phyloP scores from a whole-genome alignment of 1,140 invertebrate genomes.

The Apis cerana region DNA sequence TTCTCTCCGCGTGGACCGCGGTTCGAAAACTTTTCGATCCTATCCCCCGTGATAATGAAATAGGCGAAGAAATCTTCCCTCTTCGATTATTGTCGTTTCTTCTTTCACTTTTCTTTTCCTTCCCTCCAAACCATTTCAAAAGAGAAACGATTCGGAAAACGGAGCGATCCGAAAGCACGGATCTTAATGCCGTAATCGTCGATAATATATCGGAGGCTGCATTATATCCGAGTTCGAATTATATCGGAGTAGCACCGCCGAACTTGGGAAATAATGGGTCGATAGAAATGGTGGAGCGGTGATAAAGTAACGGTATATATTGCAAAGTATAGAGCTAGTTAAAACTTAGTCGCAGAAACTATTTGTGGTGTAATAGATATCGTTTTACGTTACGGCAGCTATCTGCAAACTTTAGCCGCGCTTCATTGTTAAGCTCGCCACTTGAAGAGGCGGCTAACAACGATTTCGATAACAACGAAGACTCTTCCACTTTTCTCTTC shows the following conservation, averaged over 20 bases:
- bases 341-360: constrained; percentile 57
- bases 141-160: constrained; percentile 6
- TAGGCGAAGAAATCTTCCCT: neutral
- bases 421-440: constrained; percentile 31
- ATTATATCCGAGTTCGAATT: constrained; percentile 54
- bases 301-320: constrained; percentile 55
- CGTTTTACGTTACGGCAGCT: constrained; percentile 26
- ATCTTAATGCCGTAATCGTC: constrained; percentile 55
- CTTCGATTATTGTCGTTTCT: neutral
- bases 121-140: neutral
- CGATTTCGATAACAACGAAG: neutral
- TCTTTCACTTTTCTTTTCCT: no score
- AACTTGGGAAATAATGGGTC: constrained; percentile 59
- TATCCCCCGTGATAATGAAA: neutral
- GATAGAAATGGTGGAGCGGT: constrained; percentile 60
- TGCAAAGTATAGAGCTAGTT: constrained; percentile 50
- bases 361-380: constrained; percentile 53
- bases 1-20: no score
- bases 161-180: constrained; percentile 6
- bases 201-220: constrained; percentile 56
- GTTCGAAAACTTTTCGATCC: neutral
- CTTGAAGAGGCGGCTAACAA: neutral
- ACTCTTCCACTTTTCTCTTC: neutral
- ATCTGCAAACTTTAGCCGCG: constrained; percentile 29
- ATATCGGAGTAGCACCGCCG: constrained; percentile 40